Conservation (phyloP, 2,113 vertebrate species). For the Eolophus roseicapilla region DNA sequence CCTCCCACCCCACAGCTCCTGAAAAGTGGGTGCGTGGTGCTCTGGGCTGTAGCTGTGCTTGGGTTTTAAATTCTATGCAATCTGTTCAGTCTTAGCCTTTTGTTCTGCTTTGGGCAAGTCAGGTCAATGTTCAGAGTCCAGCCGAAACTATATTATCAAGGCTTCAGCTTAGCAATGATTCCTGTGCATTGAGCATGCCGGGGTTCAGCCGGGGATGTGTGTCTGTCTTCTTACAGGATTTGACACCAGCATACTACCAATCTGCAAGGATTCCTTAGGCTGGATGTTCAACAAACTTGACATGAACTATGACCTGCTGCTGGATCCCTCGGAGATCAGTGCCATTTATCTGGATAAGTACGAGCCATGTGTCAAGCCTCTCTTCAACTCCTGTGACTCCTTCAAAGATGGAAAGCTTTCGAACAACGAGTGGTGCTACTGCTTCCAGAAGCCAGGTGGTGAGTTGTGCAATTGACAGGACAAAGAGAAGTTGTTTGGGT, state of each 20-base stretch:
- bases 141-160: not conserved
- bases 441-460: slow-evolving; percentile 87
- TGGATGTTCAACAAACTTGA: slow-evolving; percentile 99
- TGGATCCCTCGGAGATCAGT: slow-evolving; percentile 93
- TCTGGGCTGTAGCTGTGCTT: not conserved
- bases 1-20: not conserved
- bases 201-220: not conserved
- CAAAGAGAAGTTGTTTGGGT: not conserved
- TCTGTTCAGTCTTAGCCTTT: not conserved
- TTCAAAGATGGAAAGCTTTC: slow-evolving; percentile 91
- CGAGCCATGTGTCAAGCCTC: slow-evolving; percentile 90
- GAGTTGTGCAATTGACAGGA: not conserved
- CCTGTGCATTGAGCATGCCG: not conserved
- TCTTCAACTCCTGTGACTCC: slow-evolving; percentile 84
- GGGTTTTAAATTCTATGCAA: not conserved
- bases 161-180: not conserved
- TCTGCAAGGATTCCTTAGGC: slow-evolving; percentile 96
- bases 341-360: slow-evolving; percentile 96
- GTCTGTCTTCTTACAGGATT: slow-evolving; percentile 75
- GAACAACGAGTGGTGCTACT: slow-evolving; percentile 88
- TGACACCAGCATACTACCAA: slow-evolving; percentile 96
- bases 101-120: not conserved
- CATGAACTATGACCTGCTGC: slow-evolving; percentile 96
- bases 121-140: not conserved
- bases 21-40: not conserved